Evolutionary conservation across 2,888 invertebrate genomes (phyloP), one percentile per base, ranked within the genome.

Genomic region (Tiliacea citrago): DNA sequence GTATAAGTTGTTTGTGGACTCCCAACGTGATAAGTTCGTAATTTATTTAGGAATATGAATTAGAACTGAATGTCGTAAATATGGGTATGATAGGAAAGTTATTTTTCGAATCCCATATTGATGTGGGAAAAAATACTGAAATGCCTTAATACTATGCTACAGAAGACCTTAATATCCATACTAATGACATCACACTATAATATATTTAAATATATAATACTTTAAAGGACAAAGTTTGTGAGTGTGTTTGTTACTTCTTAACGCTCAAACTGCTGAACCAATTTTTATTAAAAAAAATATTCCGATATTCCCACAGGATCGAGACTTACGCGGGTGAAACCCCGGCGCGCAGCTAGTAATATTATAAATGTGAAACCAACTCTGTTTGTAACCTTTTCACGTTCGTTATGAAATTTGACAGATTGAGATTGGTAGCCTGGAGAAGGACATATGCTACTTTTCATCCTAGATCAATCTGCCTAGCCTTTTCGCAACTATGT

Each of bases 31-130:
- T 61, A 81, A 71, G 55, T 77, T 77, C 16, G 42, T 77, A 51
- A 81, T 63, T 77, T 77, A 82, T 81, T 66, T 81, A 42, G n/a
- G 39, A 76, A 72, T 81, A 75, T 61, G 60, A 63, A 75, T 49
- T 55, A 60, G 65, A 69, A 69, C 58, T 69, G 13, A 75, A 68
- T 65, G 60, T 61, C 39, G 35, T 75, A 81, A 84, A 81, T 75
- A 70, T 68, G 12, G 68, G 60, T 57, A 39, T 81, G 60, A 39
- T 65, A 63, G 51, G 60, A 16, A 49, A 35, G 18, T 53, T 10
- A 13, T n/a, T 49, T 79, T 55, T 61, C 1, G 2, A 49, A 29
- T 58, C 13, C 0, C 16, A 42, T 47, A 21, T 51, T 58, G 29
- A 69, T 69, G 45, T 70, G 45, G n/a, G 53, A 67, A 53, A 47